A percentile compares a stretch with the other conserved stretches of the same genome.
Conservation (phyloP, 2,797 vertebrate genomes). For the Tenualosa thibaudeaui region DNA sequence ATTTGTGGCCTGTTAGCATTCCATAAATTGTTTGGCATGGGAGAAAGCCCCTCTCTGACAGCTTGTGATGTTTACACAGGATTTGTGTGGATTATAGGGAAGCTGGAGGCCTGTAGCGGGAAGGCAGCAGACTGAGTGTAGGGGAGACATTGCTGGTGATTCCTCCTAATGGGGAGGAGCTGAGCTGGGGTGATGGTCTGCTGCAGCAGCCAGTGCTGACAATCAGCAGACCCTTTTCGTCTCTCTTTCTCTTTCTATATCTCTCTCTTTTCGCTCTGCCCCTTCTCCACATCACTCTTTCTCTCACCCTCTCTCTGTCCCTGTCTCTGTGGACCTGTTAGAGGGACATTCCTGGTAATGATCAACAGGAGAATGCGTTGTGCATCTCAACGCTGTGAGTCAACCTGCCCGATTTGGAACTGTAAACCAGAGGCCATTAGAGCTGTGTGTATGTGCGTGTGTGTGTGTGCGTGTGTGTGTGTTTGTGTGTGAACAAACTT, state of each 20-base stretch:
- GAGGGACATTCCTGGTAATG: slow-evolving; percentile 21
- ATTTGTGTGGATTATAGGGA: not conserved
- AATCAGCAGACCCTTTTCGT: not conserved
- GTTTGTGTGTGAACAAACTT: not conserved
- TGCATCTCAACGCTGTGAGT: not conserved
- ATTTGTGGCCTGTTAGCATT: not conserved
- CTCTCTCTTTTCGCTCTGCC: not conserved
- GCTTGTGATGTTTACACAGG: not conserved
- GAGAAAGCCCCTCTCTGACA: not conserved
- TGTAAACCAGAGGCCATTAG: slow-evolving; percentile 13
- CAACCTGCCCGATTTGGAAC: not conserved
- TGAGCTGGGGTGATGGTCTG: not conserved
- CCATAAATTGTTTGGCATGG: not conserved
- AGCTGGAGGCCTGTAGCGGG: not conserved
- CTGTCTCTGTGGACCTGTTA: not conserved
- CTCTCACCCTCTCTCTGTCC: not conserved
- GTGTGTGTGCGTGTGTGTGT: no score
- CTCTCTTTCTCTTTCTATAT: not conserved
- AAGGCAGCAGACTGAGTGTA: not conserved
- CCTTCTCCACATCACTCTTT: not conserved
- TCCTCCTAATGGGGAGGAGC: not conserved
- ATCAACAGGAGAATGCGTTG: not conserved
- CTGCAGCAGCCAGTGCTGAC: not conserved
- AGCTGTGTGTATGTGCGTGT: not conserved
- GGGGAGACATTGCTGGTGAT: not conserved